Conservation (phyloP, 2,113 vertebrate species). For the Saccopteryx bilineata region DNA sequence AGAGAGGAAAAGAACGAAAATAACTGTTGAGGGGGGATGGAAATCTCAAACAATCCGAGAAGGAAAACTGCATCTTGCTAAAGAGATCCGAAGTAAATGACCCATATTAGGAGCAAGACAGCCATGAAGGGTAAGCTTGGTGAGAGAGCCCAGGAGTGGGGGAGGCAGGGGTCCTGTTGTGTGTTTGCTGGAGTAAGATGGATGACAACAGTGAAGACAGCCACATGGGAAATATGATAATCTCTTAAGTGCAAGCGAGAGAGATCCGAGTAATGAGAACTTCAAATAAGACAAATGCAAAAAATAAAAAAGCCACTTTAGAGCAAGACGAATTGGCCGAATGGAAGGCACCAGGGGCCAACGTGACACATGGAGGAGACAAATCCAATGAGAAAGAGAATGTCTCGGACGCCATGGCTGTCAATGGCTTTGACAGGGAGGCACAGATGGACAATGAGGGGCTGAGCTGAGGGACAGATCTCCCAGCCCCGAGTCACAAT, state of each 20-base stretch:
- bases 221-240: slow-evolving; percentile 46
- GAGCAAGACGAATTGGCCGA: background rate
- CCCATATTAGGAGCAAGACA: background rate
- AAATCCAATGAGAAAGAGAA: slow-evolving; percentile 70
- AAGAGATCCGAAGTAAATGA: slow-evolving; percentile 38
- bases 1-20: slow-evolving; percentile 36
- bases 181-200: background rate
- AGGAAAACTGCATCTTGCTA: background rate
- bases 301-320: slow-evolving; percentile 64
- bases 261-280: slow-evolving; percentile 52
- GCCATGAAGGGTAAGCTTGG: slow-evolving; percentile 27
- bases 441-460: background rate
- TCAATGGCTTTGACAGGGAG: slow-evolving; percentile 64
- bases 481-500: background rate
- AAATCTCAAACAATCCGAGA: slow-evolving; percentile 10
- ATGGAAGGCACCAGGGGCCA: background rate
- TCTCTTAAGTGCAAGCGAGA: background rate
- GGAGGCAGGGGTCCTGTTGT: background rate
- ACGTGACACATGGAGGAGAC: slow-evolving; percentile 12
- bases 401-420: background rate
- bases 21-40: slow-evolving; percentile 10
- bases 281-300: slow-evolving; percentile 64
- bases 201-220: background rate
- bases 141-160: background rate
- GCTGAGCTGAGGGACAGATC: background rate